Conservation (phyloP, 2,113 vertebrate genomes). For the Myotis davidii region DNA sequence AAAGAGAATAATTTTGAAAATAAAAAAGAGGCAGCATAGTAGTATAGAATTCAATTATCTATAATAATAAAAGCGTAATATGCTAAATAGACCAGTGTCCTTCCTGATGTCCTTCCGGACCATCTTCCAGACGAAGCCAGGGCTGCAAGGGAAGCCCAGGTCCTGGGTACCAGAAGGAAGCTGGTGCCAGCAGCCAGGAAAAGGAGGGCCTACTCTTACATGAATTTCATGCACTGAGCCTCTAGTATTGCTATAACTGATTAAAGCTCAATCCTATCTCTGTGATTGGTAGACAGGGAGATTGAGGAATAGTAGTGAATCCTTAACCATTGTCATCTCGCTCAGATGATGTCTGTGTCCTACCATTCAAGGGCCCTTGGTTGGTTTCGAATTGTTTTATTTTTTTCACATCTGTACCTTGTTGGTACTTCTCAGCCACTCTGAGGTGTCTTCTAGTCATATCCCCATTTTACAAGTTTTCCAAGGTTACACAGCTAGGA, state of each 20-base stretch:
- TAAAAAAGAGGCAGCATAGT: not conserved
- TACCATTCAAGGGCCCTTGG: not conserved
- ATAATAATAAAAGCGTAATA: no score
- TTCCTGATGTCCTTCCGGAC: no score
- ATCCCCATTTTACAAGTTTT: not conserved
- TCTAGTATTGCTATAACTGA: not conserved
- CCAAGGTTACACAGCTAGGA: not conserved
- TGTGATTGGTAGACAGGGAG: not conserved
- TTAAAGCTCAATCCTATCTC: not conserved
- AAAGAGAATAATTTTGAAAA: slow-evolving; percentile 10
- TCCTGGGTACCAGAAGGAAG: no score
- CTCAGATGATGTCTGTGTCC: not conserved
- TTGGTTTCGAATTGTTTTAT: not conserved
- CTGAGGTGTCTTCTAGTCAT: not conserved
- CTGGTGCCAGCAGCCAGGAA: no score
- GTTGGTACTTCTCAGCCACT: not conserved
- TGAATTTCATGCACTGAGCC: no score
- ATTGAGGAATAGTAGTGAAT: not conserved
- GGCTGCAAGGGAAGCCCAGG: no score
- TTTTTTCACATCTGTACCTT: not conserved
- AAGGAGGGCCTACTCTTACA: no score
- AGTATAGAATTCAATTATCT: not conserved
- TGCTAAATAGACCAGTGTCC: no score
- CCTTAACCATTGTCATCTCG: not conserved
- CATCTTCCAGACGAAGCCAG: no score